A percentile compares a stretch with the other conserved stretches of the same genome.
Conservation (phyloP, 2,888 invertebrate genomes). For the Microctonus hyperodae region DNA sequence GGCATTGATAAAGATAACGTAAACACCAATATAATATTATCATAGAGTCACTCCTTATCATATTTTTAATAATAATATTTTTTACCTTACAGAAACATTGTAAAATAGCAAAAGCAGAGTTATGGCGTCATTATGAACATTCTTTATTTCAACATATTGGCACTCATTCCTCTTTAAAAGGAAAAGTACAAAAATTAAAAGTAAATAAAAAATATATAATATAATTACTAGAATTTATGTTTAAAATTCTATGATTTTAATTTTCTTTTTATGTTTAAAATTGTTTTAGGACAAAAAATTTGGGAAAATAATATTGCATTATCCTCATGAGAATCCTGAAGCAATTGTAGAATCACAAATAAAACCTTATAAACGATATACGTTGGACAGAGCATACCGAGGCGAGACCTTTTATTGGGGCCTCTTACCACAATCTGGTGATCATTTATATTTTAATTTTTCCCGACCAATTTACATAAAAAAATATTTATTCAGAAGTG, state of each 20-base stretch:
- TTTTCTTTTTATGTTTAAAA: conserved; percentile 11
- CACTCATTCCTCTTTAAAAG: conserved; percentile 91
- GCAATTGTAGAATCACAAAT: conserved; percentile 76
- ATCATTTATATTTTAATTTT: conserved; percentile 82
- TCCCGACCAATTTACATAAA: conserved; percentile 73
- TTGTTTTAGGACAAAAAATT: conserved; percentile 81
- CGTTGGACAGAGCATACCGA: conserved; percentile 80
- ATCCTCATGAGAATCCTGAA: conserved; percentile 80
- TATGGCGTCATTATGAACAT: conserved; percentile 87
- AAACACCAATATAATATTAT: conserved; percentile 18
- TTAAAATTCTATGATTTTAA: neutral
- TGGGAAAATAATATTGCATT: conserved; percentile 81
- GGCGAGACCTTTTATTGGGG: conserved; percentile 95
- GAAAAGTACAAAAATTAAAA: conserved; percentile 95
- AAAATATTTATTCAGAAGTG: conserved; percentile 84
- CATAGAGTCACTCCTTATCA: neutral
- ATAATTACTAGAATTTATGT: neutral
- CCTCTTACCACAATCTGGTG: conserved; percentile 81
- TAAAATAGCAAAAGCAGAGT: conserved; percentile 74
- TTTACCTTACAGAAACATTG: conserved; percentile 80
- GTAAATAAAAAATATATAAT: conserved; percentile 62
- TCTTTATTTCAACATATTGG: conserved; percentile 97
- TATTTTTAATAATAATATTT: conserved; percentile 24
- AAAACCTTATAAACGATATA: conserved; percentile 80
- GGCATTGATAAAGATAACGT: conserved; percentile 77